phyloP scores from a whole-genome alignment of 1,140 invertebrate genomes.

The Leptinotarsa undecemlineata region DNA sequence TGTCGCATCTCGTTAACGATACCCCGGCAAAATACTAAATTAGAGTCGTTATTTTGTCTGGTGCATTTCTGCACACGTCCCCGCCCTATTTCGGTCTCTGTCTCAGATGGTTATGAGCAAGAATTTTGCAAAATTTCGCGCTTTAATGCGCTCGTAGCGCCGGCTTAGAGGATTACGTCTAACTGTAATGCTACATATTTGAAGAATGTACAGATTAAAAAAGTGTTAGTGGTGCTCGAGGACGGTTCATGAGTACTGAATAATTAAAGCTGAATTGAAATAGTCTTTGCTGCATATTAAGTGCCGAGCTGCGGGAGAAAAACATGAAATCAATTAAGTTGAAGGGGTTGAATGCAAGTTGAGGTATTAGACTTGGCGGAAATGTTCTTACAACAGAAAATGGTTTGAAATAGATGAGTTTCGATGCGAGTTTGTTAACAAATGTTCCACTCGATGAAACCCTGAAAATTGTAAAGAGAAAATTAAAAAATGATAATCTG shows the following conservation, averaged over 20 bases:
- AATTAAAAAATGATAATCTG: no score
- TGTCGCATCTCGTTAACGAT: conserved; percentile 41
- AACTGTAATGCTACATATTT: conserved; percentile 22
- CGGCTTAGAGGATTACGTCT: conserved; percentile 22
- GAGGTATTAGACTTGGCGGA: no score
- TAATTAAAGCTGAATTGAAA: conserved; percentile 22
- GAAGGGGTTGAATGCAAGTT: no score
- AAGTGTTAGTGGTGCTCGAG: conserved; percentile 8
- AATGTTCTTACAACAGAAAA: no score
- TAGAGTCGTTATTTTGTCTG: conserved; percentile 37
- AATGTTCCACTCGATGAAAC: no score
- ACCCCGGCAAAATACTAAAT: conserved; percentile 35
- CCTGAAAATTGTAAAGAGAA: no score
- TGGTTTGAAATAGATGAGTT: no score
- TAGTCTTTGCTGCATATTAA: conserved; percentile 14
- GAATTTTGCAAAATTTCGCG: conserved; percentile 15
- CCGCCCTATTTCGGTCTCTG: not conserved
- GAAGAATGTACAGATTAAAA: conserved; percentile 26
- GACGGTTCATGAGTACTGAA: conserved; percentile 3
- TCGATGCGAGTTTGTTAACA: no score
- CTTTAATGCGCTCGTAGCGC: conserved; percentile 9
- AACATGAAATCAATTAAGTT: not conserved
- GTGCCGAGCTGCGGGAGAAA: not conserved
- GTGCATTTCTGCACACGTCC: conserved; percentile 24
- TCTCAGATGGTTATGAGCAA: conserved; percentile 16